A percentile compares a stretch with the other conserved stretches of the same genome.
phyloP scores from a whole-genome alignment of 1,140 invertebrate genomes.

The Lithobius niger region DNA sequence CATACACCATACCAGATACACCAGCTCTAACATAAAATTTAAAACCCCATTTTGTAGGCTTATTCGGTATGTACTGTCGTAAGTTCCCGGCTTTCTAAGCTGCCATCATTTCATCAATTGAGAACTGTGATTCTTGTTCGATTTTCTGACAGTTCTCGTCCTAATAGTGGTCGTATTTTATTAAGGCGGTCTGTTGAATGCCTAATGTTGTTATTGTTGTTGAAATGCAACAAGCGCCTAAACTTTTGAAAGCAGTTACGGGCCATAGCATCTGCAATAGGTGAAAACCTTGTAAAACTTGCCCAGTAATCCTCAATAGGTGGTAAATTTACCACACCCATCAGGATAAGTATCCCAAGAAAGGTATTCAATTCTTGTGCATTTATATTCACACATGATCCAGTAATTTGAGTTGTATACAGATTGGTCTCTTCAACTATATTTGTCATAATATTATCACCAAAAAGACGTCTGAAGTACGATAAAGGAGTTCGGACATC shows the following conservation, averaged over 20 bases:
- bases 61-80: slow-evolving; percentile 31
- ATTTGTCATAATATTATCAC: background rate
- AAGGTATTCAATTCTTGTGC: background rate
- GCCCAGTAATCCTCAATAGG: background rate
- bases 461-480: background rate
- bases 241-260: background rate
- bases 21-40: slow-evolving; percentile 31
- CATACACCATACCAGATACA: slow-evolving; percentile 27
- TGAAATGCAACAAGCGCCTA: background rate
- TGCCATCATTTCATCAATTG: slow-evolving; percentile 1
- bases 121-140: background rate
- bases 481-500: background rate
- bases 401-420: background rate
- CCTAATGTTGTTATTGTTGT: background rate
- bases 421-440: background rate
- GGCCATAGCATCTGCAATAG: background rate
- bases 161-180: background rate
- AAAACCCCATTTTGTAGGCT: slow-evolving; percentile 33
- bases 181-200: background rate
- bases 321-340: background rate
- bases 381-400: background rate
- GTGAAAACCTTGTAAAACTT: background rate
- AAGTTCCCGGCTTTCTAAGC: slow-evolving; percentile 7
- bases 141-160: background rate
- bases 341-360: background rate